phyloP scores from a whole-genome alignment of 1,140 invertebrate species.

The Delia radicum region DNA sequence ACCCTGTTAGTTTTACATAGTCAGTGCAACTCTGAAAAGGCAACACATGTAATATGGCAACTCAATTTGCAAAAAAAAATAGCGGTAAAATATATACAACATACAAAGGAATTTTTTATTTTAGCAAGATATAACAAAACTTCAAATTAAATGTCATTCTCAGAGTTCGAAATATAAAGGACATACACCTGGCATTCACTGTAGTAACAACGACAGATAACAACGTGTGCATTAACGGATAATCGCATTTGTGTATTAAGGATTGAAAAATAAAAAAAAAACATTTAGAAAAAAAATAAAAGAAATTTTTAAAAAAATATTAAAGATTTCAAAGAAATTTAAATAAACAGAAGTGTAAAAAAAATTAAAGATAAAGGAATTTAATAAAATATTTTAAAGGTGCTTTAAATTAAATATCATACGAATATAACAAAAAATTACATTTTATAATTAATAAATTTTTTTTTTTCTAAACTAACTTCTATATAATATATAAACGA shows the following conservation, averaged over 20 bases:
- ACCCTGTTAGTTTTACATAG: too few relatives aligned
- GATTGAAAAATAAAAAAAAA: not conserved
- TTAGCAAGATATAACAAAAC: too few relatives aligned
- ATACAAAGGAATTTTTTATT: too few relatives aligned
- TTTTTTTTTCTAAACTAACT: too few relatives aligned
- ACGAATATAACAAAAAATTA: too few relatives aligned
- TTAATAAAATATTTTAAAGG: too few relatives aligned
- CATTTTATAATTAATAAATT: too few relatives aligned
- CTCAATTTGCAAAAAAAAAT: not conserved
- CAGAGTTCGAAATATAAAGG: constrained; percentile 5
- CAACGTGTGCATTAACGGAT: constrained; percentile 27
- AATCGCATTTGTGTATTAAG: not conserved
- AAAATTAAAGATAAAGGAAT: not conserved
- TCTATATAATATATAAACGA: too few relatives aligned
- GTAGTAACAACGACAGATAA: constrained; percentile 30
- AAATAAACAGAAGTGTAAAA: constrained; percentile 10
- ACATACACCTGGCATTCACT: constrained; percentile 30
- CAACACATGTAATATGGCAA: too few relatives aligned
- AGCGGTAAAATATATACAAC: not conserved
- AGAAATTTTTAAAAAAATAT: constrained; percentile 5
- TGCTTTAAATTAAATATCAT: too few relatives aligned
- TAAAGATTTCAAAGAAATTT: not conserved
- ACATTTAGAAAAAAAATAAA: not conserved
- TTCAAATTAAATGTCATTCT: not conserved
- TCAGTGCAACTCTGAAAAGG: too few relatives aligned